phyloP scores from a whole-genome alignment of 2,888 invertebrate genomes.

The Polydrusus pterygomalis region DNA sequence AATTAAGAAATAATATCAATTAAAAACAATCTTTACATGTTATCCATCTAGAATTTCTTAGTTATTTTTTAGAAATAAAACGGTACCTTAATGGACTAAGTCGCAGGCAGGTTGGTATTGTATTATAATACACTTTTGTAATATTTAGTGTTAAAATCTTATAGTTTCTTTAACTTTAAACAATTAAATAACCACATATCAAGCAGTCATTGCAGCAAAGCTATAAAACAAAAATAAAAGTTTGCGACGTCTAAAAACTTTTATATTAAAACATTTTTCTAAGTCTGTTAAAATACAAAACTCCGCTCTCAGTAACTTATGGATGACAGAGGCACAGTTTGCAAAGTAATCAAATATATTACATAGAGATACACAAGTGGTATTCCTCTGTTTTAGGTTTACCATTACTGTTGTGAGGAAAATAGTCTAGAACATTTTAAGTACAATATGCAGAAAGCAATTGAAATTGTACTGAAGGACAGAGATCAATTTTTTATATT shows the following conservation, averaged over 20 bases:
- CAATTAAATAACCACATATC: not conserved
- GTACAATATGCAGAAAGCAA: no score
- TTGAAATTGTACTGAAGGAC: no score
- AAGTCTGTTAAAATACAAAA: conserved; percentile 25
- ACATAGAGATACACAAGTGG: not conserved
- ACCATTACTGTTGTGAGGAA: no score
- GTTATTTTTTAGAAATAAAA: no score
- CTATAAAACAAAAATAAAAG: conserved; percentile 6
- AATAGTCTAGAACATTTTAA: no score
- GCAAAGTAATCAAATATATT: conserved; percentile 16
- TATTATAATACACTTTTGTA: not conserved
- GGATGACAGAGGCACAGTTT: conserved; percentile 16
- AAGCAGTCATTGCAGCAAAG: not conserved
- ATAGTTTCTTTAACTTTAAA: not conserved
- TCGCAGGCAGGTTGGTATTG: no score
- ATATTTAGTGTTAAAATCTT: not conserved
- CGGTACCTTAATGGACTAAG: no score
- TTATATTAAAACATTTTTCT: conserved; percentile 19
- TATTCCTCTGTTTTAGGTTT: no score
- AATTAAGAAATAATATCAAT: no score
- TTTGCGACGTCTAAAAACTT: conserved; percentile 13
- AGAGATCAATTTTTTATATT: no score
- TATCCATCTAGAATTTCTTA: no score
- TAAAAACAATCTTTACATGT: no score
- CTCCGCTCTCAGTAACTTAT: not conserved